Conservation (phyloP, 2,888 invertebrate species). For the Temnothorax unifasciatus region DNA sequence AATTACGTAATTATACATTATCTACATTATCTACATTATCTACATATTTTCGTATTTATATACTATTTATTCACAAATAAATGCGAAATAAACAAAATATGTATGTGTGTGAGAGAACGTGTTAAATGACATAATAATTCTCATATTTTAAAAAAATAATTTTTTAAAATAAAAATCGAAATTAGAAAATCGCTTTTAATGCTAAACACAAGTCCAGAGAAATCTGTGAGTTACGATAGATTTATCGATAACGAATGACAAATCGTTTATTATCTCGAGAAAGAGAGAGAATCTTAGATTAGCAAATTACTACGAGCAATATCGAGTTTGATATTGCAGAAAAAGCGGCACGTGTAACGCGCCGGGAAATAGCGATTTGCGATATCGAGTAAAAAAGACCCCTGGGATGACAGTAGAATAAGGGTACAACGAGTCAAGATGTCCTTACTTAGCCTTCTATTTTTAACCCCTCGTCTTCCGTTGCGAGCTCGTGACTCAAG, state of each 20-base stretch:
- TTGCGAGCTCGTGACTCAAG: conserved; percentile 30
- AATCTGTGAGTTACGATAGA: not conserved
- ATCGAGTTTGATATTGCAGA: conserved; percentile 12
- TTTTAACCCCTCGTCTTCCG: conserved; percentile 40
- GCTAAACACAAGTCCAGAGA: not conserved
- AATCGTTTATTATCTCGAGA: not conserved
- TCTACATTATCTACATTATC: not conserved
- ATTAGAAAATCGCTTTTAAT: not conserved
- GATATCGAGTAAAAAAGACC: conserved; percentile 36
- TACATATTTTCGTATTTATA: not conserved
- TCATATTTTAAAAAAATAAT: not conserved
- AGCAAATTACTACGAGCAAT: not conserved
- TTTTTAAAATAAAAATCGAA: not conserved
- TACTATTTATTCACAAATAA: conserved; percentile 1
- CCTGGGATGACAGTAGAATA: conserved; percentile 34
- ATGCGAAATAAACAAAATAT: not conserved
- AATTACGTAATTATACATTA: not conserved
- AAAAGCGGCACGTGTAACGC: conserved; percentile 30
- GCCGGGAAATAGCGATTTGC: not conserved
- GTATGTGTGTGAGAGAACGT: not conserved
- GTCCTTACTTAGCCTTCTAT: conserved; percentile 53
- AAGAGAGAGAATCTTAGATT: not conserved
- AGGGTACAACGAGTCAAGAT: conserved; percentile 39
- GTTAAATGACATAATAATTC: not conserved
- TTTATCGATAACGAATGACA: not conserved